A percentile compares a stretch with the other conserved stretches of the same genome.
Evolutionary conservation across 2,797 vertebrate species (phyloP).

Genomic region (Melanotaenia maccullochi): DNA sequence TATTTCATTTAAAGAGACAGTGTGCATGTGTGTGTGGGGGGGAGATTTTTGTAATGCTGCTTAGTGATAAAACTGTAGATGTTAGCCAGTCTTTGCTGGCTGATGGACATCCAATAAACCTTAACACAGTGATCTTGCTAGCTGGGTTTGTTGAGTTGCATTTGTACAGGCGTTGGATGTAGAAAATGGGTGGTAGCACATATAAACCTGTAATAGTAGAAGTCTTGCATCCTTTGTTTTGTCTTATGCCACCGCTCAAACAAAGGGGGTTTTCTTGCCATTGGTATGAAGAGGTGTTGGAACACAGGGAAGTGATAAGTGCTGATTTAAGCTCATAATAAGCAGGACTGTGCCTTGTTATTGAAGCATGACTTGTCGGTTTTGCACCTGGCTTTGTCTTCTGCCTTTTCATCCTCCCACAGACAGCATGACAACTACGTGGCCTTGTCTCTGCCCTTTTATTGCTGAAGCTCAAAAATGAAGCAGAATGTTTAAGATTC

Average conservation of each 20-base stretch:
- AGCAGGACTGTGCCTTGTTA: slow-evolving; percentile 44
- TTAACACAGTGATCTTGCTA: slow-evolving; percentile 41
- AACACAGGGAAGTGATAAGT: slow-evolving; percentile 26
- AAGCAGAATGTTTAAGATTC: slow-evolving; percentile 10
- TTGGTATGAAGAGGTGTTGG: slow-evolving; percentile 42
- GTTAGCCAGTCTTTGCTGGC: slow-evolving; percentile 57
- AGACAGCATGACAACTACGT: slow-evolving; percentile 16
- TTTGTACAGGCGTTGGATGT: slow-evolving; percentile 2
- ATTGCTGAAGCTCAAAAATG: slow-evolving; percentile 14
- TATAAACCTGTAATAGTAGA: slow-evolving; percentile 32
- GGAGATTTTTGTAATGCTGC: slow-evolving; percentile 58
- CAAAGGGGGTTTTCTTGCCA: slow-evolving; percentile 21
- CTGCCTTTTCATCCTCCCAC: slow-evolving; percentile 48
- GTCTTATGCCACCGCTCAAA: slow-evolving; percentile 12
- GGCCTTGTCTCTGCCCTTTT: slow-evolving; percentile 8
- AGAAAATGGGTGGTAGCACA: neutral
- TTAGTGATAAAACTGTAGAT: slow-evolving; percentile 73
- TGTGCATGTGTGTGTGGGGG: slow-evolving; percentile 20
- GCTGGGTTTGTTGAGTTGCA: slow-evolving; percentile 17
- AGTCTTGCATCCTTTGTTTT: slow-evolving; percentile 2
- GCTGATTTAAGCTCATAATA: slow-evolving; percentile 54
- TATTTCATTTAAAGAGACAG: slow-evolving; percentile 50
- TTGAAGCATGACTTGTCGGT: slow-evolving; percentile 51
- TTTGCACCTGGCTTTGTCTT: slow-evolving; percentile 60
- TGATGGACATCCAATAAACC: slow-evolving; percentile 69